Evolutionary conservation across 2,113 vertebrate species (phyloP).

Genomic region (Herpetotheres cachinnans): DNA sequence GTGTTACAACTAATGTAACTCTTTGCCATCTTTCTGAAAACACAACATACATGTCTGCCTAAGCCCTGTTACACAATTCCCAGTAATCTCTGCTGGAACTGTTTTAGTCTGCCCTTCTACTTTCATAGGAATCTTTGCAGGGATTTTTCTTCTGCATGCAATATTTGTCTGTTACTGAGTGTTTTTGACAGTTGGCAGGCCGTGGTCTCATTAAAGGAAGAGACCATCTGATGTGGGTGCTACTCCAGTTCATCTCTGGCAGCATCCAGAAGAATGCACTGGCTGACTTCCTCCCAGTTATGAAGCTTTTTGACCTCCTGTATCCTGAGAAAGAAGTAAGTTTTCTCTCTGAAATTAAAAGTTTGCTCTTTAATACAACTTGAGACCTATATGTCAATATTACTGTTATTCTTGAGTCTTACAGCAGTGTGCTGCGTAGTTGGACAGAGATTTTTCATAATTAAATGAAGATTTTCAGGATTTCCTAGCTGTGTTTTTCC

Average conservation of each 20-base stretch:
- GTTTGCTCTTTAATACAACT: not conserved
- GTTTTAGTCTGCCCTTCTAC: not conserved
- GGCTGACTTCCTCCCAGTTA: slow-evolving; percentile 96
- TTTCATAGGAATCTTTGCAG: not conserved
- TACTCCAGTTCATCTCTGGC: slow-evolving; percentile 97
- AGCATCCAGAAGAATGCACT: slow-evolving; percentile 98
- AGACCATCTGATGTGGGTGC: slow-evolving; percentile 99
- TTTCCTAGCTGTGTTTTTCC: not conserved
- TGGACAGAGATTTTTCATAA: not conserved
- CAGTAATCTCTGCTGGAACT: not conserved
- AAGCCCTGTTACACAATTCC: not conserved
- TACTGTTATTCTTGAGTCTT: not conserved
- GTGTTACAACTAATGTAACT: not conserved
- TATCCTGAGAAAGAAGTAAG: slow-evolving; percentile 98
- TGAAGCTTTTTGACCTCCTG: slow-evolving; percentile 98
- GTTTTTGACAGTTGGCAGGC: slow-evolving; percentile 88
- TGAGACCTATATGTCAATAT: not conserved
- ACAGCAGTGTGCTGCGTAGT: not conserved
- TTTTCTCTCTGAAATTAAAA: not conserved
- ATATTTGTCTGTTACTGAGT: slow-evolving; percentile 7
- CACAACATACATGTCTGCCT: fast-evolving
- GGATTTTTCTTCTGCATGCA: not conserved
- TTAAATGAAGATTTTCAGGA: not conserved
- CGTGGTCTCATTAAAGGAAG: slow-evolving; percentile 97
- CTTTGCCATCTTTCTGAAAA: not conserved